Conservation (phyloP, 2,797 vertebrate genomes). For the Neomorphus geoffroyi region DNA sequence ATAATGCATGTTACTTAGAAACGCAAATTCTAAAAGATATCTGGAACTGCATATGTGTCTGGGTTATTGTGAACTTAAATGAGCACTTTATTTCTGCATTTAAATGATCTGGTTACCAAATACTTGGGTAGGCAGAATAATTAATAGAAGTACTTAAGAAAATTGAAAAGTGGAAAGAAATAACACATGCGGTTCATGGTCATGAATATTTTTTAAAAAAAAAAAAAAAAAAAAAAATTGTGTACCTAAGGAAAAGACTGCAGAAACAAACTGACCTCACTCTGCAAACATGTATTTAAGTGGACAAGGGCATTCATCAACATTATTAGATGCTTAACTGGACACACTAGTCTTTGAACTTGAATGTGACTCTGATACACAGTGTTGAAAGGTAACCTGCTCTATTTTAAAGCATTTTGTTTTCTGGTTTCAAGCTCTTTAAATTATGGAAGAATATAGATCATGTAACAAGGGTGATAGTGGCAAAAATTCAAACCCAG, state of each 20-base stretch:
- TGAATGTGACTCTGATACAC: background rate
- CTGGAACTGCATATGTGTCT: background rate
- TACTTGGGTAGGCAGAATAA: background rate
- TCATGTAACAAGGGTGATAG: background rate
- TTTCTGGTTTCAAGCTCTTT: background rate
- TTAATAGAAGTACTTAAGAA: background rate
- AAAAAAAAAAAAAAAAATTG: too few relatives aligned
- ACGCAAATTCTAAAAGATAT: background rate
- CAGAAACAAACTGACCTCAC: background rate
- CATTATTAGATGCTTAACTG: background rate
- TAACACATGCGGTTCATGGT: background rate
- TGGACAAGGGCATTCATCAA: background rate
- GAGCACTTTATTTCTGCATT: background rate
- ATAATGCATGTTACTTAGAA: background rate
- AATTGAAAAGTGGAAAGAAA: background rate
- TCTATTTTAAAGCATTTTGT: background rate
- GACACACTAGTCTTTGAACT: background rate
- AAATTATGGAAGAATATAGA: background rate
- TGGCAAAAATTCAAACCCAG: background rate
- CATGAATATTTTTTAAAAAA: background rate
- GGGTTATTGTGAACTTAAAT: background rate
- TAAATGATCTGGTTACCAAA: background rate
- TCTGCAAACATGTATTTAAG: background rate
- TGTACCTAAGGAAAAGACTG: background rate
- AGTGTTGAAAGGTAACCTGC: background rate